A percentile compares a stretch with the other conserved stretches of the same genome.
Evolutionary conservation across 2,113 vertebrate genomes (phyloP).

Genomic region (Sminthopsis crassicaudata): DNA sequence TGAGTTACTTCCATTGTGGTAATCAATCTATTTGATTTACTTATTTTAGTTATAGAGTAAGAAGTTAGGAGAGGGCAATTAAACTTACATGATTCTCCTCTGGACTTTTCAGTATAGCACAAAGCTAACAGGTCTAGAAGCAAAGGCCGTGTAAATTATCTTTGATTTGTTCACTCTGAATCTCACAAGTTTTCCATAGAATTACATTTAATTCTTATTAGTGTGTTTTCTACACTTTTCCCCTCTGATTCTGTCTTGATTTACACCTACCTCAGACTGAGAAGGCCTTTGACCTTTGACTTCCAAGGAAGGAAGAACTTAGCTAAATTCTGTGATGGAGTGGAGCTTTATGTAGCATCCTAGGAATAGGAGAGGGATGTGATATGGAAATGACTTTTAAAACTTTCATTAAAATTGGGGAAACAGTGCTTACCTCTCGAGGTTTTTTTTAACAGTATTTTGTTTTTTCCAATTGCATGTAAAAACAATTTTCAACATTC

Average conservation of each 20-base stretch:
- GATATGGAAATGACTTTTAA: background rate
- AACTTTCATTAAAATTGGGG: background rate
- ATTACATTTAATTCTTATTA: background rate
- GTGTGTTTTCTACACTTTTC: accelerated
- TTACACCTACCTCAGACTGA: background rate
- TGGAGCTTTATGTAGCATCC: background rate
- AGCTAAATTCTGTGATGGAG: background rate
- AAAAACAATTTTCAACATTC: background rate
- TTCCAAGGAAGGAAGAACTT: background rate
- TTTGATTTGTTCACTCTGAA: background rate
- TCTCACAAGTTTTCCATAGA: background rate
- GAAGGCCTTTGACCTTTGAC: background rate
- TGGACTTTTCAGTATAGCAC: background rate
- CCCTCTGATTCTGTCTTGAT: background rate
- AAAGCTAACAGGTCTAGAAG: background rate
- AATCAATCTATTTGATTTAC: slow-evolving; percentile 36
- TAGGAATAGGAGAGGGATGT: background rate
- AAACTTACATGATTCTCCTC: background rate
- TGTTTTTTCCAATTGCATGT: background rate
- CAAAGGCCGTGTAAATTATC: background rate
- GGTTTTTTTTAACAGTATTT: background rate
- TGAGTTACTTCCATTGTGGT: slow-evolving; percentile 66
- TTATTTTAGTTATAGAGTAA: slow-evolving; percentile 32
- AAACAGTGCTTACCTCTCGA: background rate
- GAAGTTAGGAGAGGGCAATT: background rate